A percentile compares a stretch with the other conserved stretches of the same genome.
Evolutionary conservation across 2,797 vertebrate species (phyloP).

Genomic region (Chromobotia macracanthus): DNA sequence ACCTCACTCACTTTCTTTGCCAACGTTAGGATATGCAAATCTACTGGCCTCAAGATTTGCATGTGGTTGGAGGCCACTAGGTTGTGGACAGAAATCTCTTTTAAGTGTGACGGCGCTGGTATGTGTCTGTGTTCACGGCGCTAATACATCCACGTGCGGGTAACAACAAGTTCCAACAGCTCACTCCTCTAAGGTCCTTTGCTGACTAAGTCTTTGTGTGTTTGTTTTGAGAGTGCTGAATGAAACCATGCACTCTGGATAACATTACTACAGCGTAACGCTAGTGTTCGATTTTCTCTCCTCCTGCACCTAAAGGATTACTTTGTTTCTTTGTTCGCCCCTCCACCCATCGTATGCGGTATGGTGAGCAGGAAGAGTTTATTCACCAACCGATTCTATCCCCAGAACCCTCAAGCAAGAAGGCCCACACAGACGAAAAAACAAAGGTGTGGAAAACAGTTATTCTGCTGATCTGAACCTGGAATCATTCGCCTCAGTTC

Average conservation of each 20-base stretch:
- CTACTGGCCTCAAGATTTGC: constrained; percentile 47
- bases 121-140: constrained; percentile 56
- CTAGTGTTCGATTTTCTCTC: constrained; percentile 35
- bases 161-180: constrained; percentile 58
- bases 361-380: constrained; percentile 16
- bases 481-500: constrained; percentile 28
- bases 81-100: constrained; percentile 47
- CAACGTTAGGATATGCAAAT: constrained; percentile 60
- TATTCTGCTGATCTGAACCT: constrained; percentile 41
- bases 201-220: constrained; percentile 39
- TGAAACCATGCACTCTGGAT: constrained; percentile 47
- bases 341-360: constrained; percentile 9
- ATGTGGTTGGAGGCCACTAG: constrained; percentile 44
- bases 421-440: constrained; percentile 34
- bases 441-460: constrained; percentile 17
- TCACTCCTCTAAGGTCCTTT: constrained; percentile 38
- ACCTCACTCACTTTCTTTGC: constrained; percentile 19
- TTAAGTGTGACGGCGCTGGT: constrained; percentile 47
- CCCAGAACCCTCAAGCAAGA: constrained; percentile 8
- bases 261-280: constrained; percentile 45
- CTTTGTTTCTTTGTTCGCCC: constrained; percentile 39
- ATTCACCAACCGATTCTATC: constrained; percentile 22
- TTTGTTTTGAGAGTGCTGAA: constrained; percentile 51
- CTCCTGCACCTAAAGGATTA: constrained; percentile 42
- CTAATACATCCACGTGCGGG: constrained; percentile 40